Evolutionary conservation across 2,113 vertebrate species (phyloP).

Genomic region (Gyps fulvus): DNA sequence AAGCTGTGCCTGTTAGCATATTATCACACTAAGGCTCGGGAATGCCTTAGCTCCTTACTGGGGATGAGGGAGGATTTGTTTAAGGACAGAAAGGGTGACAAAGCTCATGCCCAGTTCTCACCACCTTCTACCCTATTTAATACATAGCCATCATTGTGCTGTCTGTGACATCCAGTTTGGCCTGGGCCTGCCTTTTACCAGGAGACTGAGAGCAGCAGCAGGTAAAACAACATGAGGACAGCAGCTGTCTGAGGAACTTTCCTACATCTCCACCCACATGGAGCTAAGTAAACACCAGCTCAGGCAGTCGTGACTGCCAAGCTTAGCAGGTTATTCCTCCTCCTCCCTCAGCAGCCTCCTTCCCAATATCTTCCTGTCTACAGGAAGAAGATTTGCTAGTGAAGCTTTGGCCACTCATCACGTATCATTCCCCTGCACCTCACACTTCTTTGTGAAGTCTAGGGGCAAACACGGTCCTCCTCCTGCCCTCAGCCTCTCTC

Average conservation of each 20-base stretch:
- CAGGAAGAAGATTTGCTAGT: not conserved
- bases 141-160: not conserved
- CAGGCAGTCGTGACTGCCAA: not conserved
- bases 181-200: not conserved
- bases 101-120: not conserved
- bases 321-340: not conserved
- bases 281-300: not conserved
- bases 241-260: not conserved
- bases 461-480: not conserved
- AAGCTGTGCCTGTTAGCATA: not conserved
- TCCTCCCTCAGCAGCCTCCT: not conserved
- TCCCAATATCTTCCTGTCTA: not conserved
- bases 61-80: not conserved
- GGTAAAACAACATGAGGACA: not conserved
- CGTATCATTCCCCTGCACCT: not conserved
- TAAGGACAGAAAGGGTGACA: not conserved
- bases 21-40: not conserved
- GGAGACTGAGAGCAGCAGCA: not conserved
- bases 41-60: not conserved
- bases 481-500: not conserved
- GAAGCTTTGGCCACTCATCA: not conserved
- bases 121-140: not conserved
- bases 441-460: slow-evolving; percentile 19
- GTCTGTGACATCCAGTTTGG: not conserved
- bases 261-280: not conserved